Evolutionary conservation across 2,797 vertebrate genomes (phyloP).

Genomic region (Polyboroides typus): DNA sequence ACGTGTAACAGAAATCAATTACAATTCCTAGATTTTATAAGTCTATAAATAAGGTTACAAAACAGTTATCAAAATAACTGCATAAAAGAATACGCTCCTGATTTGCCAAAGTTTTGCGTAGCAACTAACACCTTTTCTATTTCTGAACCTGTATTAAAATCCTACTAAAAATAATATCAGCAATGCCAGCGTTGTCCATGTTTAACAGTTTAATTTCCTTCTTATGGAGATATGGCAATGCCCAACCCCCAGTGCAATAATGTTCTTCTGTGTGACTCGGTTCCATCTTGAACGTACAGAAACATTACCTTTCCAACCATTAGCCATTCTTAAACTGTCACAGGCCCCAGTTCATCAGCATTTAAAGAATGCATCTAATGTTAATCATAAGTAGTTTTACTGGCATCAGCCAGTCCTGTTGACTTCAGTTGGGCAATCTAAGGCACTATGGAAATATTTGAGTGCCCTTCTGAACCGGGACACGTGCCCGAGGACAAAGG

Average conservation of each 20-base stretch:
- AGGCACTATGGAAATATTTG: background rate
- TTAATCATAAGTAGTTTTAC: background rate
- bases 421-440: background rate
- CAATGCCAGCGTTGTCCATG: background rate
- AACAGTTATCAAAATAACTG: background rate
- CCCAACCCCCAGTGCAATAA: fast-evolving
- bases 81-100: background rate
- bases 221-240: background rate
- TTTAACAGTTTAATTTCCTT: background rate
- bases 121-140: background rate
- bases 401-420: background rate
- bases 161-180: background rate
- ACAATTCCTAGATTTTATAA: background rate
- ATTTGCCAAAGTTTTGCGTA: background rate
- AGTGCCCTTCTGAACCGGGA: slow-evolving; percentile 5
- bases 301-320: background rate
- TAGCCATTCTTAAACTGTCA: background rate
- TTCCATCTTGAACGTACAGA: background rate
- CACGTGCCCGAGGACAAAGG: slow-evolving; percentile 15
- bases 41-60: background rate
- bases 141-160: background rate
- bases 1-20: background rate
- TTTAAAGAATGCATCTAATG: background rate
- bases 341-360: background rate
- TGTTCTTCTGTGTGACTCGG: background rate